Evolutionary conservation across 2,888 invertebrate genomes (phyloP).

Genomic region (Hypomecis atomaria): DNA sequence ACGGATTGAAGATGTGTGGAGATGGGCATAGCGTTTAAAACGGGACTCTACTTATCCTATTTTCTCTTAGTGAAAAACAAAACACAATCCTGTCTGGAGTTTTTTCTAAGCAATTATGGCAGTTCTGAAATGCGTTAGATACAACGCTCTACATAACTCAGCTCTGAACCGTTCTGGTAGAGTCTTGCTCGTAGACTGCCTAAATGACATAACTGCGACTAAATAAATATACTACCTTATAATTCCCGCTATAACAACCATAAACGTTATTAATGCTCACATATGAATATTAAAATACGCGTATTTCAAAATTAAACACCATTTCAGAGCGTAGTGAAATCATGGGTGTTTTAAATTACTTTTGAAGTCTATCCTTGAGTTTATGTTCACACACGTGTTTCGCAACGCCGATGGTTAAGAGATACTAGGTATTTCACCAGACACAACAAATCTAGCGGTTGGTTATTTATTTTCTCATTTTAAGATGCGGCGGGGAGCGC

Average conservation of each 20-base stretch:
- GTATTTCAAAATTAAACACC: slow-evolving; percentile 18
- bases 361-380: slow-evolving; percentile 33
- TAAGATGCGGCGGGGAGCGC: slow-evolving; percentile 55
- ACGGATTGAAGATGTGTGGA: no score
- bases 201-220: slow-evolving; percentile 21
- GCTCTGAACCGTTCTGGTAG: no score
- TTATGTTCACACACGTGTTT: slow-evolving; percentile 36
- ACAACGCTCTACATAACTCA: no score
- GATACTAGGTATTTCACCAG: slow-evolving; percentile 44
- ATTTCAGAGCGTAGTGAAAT: slow-evolving; percentile 26
- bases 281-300: slow-evolving; percentile 26
- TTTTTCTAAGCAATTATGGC: no score
- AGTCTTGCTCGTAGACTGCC: slow-evolving; percentile 11
- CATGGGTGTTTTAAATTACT: slow-evolving; percentile 41
- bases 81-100: no score
- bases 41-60: no score
- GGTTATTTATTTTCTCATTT: slow-evolving; percentile 59
- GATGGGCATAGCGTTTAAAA: no score
- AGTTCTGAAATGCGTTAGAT: no score
- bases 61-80: no score
- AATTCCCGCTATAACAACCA: slow-evolving; percentile 19
- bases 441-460: slow-evolving; percentile 53
- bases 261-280: slow-evolving; percentile 17
- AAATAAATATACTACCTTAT: slow-evolving; percentile 23
- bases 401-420: slow-evolving; percentile 30